A percentile compares a stretch with the other conserved stretches of the same genome.
Conservation (phyloP, 2,113 vertebrate species). For the Pygoscelis adeliae region DNA sequence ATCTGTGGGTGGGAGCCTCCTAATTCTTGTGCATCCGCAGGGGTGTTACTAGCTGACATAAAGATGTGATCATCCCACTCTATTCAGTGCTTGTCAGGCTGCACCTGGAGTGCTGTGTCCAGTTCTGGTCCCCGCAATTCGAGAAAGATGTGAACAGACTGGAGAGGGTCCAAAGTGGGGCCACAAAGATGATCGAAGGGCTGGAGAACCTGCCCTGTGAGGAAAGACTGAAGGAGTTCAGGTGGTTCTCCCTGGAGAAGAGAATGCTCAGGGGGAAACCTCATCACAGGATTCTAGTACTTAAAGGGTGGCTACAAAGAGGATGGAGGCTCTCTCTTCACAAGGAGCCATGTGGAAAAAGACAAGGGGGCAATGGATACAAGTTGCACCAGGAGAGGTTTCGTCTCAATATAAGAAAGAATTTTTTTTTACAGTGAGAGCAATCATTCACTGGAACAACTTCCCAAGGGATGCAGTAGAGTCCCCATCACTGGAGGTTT, state of each 20-base stretch:
- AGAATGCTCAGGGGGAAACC: neutral
- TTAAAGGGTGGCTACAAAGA: neutral
- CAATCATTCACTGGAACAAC: neutral
- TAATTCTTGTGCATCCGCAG: neutral
- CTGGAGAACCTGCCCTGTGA: neutral
- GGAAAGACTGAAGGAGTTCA: neutral
- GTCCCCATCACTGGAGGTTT: neutral
- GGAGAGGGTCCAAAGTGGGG: neutral
- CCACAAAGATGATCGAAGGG: neutral
- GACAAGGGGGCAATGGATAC: neutral
- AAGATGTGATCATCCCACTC: neutral
- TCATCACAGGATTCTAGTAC: neutral
- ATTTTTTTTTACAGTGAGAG: neutral
- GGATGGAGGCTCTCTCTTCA: neutral
- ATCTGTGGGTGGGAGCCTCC: neutral
- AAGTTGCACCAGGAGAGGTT: neutral
- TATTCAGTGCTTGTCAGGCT: neutral
- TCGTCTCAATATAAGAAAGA: neutral
- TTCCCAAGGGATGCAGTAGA: neutral
- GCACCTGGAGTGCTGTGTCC: neutral
- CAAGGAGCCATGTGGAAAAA: neutral
- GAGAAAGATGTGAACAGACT: neutral
- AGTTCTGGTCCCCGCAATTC: neutral
- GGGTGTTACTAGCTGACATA: neutral
- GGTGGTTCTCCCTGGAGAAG: neutral